Evolutionary conservation across 2,797 vertebrate genomes (phyloP), one percentile per base, ranked within the genome.

Genomic region (Silurus lanzhouensis): DNA sequence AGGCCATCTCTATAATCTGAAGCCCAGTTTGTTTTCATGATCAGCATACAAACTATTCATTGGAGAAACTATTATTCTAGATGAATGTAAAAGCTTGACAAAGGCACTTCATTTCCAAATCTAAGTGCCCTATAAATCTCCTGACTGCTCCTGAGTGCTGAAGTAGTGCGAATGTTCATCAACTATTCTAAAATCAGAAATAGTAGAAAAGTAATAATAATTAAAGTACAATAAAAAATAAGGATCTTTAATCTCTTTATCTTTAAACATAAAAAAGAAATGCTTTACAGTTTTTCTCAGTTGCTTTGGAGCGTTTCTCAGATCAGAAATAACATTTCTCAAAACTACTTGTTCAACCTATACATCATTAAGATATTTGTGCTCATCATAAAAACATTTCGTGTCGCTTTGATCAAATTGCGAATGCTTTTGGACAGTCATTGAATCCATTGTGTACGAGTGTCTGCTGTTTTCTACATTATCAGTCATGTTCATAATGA

Each of bases 11-110:
- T 87, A 85, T 58, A 74, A 44, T 83, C 68, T 67, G 74, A 83
- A 88, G 66, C 84, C 75, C 81, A 85, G 83, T 83, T 81, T 83
- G 81, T 79, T 88, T 86, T 90, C 91, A 91, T 91, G 88, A 91
- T 90, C 89, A 90, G 91, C 90, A 91, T 91, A 92, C 92, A 92
- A 58, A 31, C 25, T 19, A 76, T 57, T 58, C 48, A 27, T 14
- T 57, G 44, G 38, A 84, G 48, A 8, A 52, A 52, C 48, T 10
- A 52, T 52, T 10, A 52, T 7, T 10, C 48, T 10, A 52, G 48
- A 52, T 7, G 20, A 79, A 15, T n/a, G n/a, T 27, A 38, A 79
- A 84, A 31, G 25, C 64, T 25, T 55, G 25, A 61, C 75, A 84
- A 70, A 22, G n/a, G 22, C 22, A 52, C 20, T 67, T 79, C 15